These are phyloP conservation scores for Monochamus alternatus DNA, from an alignment of 2,888 invertebrate genomes.

Conservation along the genomic window DNA sequence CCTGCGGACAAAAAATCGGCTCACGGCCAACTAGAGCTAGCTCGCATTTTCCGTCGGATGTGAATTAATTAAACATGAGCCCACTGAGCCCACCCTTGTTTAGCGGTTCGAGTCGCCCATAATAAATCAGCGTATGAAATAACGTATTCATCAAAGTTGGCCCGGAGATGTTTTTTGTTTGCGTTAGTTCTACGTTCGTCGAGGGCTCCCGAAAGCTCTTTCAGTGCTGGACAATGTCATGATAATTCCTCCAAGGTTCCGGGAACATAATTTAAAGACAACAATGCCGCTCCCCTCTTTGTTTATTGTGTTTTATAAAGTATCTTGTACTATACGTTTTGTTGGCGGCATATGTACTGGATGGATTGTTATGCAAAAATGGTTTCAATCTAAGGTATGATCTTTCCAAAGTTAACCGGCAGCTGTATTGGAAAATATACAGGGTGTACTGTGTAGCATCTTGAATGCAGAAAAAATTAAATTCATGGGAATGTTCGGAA, in stretches of 20 bases:
- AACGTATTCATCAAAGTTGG: slow-evolving; percentile 3
- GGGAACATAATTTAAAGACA: background rate
- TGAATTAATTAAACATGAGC: slow-evolving; percentile 8
- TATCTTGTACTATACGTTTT: too few relatives aligned
- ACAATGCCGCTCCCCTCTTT: background rate
- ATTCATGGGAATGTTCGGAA: too few relatives aligned
- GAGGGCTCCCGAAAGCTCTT: background rate
- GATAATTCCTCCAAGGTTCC: background rate
- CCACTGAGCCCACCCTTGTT: background rate
- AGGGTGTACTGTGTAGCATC: too few relatives aligned
- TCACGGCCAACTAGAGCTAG: slow-evolving; percentile 1
- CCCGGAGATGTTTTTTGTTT: slow-evolving; percentile 10
- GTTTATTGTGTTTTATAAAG: background rate
- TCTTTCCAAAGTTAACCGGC: too few relatives aligned
- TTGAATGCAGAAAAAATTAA: too few relatives aligned
- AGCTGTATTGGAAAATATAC: too few relatives aligned
- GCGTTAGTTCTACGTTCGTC: background rate
- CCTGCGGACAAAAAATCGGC: background rate
- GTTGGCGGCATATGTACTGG: too few relatives aligned
- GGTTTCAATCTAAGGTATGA: too few relatives aligned
- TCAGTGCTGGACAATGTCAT: background rate
- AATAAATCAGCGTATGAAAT: slow-evolving; percentile 3
- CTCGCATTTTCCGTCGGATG: background rate
- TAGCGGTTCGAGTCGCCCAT: background rate
- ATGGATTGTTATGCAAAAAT: too few relatives aligned